These are phyloP conservation scores for Zingel zingel DNA, from an alignment of 2,113 vertebrate genomes.

Conservation along the genomic window DNA sequence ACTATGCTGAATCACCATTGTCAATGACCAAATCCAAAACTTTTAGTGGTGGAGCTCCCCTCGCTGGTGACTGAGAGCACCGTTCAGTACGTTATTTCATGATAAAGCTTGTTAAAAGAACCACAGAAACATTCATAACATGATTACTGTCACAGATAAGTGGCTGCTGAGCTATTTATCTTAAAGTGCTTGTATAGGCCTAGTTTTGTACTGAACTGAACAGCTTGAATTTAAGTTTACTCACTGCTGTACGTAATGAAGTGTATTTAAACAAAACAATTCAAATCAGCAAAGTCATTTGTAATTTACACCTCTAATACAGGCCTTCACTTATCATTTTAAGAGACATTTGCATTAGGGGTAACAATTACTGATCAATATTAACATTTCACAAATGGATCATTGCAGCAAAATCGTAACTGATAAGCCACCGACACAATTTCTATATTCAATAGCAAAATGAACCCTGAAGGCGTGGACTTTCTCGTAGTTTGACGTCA, in stretches of 20 bases:
- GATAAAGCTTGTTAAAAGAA: conserved; percentile 5
- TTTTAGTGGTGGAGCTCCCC: background rate
- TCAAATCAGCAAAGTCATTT: background rate
- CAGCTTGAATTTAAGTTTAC: background rate
- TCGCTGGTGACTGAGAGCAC: conserved; percentile 16
- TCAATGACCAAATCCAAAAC: background rate
- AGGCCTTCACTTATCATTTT: background rate
- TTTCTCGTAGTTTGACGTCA: background rate
- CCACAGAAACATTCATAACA: conserved; percentile 10
- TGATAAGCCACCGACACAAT: background rate
- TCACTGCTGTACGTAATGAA: background rate
- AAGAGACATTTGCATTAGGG: background rate
- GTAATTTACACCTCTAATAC: background rate
- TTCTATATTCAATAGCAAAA: background rate
- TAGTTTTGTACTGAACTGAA: background rate
- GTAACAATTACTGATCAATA: background rate
- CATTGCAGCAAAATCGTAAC: background rate
- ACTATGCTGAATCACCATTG: background rate
- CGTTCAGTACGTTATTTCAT: background rate
- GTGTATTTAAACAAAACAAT: background rate
- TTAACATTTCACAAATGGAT: background rate
- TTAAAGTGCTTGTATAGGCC: background rate
- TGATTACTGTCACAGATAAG: conserved; percentile 3
- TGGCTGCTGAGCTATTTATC: conserved; percentile 2
- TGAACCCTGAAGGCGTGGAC: background rate